Evolutionary conservation across 2,113 vertebrate genomes (phyloP), one percentile per base, ranked within the genome.

Genomic region (Phalacrocorax brasilianus): DNA sequence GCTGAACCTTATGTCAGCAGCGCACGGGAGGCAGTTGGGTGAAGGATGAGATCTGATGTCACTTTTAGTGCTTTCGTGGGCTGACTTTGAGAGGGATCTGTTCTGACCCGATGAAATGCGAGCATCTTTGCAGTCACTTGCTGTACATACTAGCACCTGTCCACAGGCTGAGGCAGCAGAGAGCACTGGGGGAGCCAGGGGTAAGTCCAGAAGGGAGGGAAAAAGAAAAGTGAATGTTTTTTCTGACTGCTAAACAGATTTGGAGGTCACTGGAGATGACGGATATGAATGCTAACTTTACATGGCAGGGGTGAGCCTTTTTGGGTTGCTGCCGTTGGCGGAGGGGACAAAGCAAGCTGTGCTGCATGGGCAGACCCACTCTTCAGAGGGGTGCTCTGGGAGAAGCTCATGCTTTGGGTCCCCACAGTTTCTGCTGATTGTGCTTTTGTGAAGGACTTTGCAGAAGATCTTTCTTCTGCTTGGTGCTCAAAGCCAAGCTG

Each of bases 101-200:
- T 35, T 52, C 44, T 66, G 65, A 21, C 4, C 6, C 14, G 23
- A 9, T 2, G 19, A 27, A 13, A 9, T 2, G 32, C 3, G 28
- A n/a, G 14, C 20, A 16, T 35, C 62, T 27, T 12, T 2, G 12
- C 8, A 5, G 40, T 17, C 56, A 3, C 49, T 17, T 33, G 18
- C 28, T 11, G 56, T 6, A 7, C 0, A 1, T 8, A 4, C 8
- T 2, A 12, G 49, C 7, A 12, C 49, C n/a, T 11, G 6, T 40
- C 22, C 26, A 35, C 72, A 30, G 24, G 72, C 23, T 16, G 26
- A 49, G 49, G 44, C 27, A 44, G 71, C 15, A 44, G 14, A 22
- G 47, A 42, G 35, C 32, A 11, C 28, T 19, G 11, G 44, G 10
- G 67, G 8, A 45, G 33, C 8, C 18, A 32, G 52, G 28, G 38